These are phyloP conservation scores for Drepana falcataria DNA, from an alignment of 2,888 invertebrate genomes.

Conservation along the genomic window DNA sequence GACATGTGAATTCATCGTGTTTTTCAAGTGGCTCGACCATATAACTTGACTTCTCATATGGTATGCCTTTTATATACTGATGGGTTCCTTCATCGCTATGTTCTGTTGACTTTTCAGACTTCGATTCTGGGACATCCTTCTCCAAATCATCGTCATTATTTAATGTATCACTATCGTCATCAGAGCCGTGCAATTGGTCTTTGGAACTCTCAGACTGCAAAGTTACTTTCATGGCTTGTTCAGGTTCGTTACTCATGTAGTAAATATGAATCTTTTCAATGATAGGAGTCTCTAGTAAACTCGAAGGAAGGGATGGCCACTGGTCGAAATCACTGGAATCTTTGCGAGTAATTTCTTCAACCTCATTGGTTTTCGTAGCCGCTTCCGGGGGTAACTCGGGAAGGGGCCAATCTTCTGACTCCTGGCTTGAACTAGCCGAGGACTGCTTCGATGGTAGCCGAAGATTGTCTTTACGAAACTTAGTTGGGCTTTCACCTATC, in stretches of 20 bases:
- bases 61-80: constrained; percentile 57
- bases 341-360: constrained; percentile 47
- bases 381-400: constrained; percentile 84
- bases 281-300: constrained; percentile 83
- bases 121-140: constrained; percentile 75
- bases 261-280: constrained; percentile 89
- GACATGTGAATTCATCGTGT: constrained; percentile 55
- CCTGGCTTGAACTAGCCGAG: constrained; percentile 82
- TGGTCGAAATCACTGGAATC: constrained; percentile 85
- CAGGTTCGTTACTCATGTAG: constrained; percentile 86
- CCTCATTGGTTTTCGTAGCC: constrained; percentile 33
- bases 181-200: constrained; percentile 81
- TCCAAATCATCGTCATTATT: constrained; percentile 81
- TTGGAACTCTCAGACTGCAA: constrained; percentile 83
- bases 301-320: constrained; percentile 90
- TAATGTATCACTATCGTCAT: constrained; percentile 83
- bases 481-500: constrained; percentile 43
- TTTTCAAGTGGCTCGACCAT: constrained; percentile 73
- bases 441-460: constrained; percentile 62
- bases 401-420: constrained; percentile 87
- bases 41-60: constrained; percentile 71
- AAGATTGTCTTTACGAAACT: constrained; percentile 47
- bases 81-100: constrained; percentile 53
- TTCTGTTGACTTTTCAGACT: constrained; percentile 54
- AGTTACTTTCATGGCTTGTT: constrained; percentile 87